Percentiles rank a stretch among this genome's conserved stretches.
Conservation (phyloP, 2,888 invertebrate species). For the Platycnemis pennipes region DNA sequence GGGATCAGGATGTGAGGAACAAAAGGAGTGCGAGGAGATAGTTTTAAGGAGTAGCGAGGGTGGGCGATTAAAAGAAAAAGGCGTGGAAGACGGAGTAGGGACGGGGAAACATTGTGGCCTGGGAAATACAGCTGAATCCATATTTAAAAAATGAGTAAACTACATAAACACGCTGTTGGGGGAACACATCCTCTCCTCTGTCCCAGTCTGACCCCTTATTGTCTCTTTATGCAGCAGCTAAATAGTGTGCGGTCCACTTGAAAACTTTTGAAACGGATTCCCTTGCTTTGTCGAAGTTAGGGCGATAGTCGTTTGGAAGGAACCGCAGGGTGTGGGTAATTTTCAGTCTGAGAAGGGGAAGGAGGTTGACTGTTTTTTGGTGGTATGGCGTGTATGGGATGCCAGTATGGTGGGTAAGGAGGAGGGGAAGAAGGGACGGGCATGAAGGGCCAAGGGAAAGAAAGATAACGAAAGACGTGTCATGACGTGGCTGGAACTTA, state of each 20-base stretch:
- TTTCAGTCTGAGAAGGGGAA: neutral
- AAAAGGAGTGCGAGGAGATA: neutral
- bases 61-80: neutral
- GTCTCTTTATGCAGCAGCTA: neutral
- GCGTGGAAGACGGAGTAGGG: neutral
- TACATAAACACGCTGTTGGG: neutral
- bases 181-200: neutral
- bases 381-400: neutral
- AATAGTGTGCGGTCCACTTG: neutral
- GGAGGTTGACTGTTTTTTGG: neutral
- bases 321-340: neutral
- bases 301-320: neutral
- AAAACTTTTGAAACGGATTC: neutral
- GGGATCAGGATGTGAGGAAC: neutral
- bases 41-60: neutral
- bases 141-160: neutral
- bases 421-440: neutral
- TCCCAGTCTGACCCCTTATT: neutral
- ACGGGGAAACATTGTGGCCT: neutral
- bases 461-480: neutral
- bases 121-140: neutral
- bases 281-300: neutral
- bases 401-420: neutral
- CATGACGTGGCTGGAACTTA: too few species aligned
- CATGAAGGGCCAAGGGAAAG: neutral